A percentile compares a stretch with the other conserved stretches of the same genome.
Evolutionary conservation across 1,140 invertebrate genomes (phyloP).

Genomic region (Ladona fulva): DNA sequence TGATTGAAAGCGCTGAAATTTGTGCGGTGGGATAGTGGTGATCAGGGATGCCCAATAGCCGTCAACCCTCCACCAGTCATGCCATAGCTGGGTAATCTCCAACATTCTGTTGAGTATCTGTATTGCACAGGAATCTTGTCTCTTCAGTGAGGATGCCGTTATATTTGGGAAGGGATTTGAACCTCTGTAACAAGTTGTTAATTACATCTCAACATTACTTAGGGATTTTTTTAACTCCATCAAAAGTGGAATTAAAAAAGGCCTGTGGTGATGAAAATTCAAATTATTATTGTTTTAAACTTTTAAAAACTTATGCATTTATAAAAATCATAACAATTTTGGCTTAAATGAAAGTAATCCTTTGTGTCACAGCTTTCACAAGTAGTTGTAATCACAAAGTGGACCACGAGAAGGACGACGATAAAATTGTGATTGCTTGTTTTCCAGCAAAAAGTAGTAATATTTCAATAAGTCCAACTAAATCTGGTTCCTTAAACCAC

Average conservation of each 20-base stretch:
- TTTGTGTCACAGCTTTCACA: conserved; percentile 13
- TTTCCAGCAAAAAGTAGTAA: conserved; percentile 6
- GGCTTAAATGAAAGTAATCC: conserved; percentile 13
- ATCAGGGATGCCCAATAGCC: background rate
- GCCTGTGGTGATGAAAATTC: background rate
- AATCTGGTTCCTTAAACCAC: conserved; percentile 5
- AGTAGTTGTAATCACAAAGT: conserved; percentile 13
- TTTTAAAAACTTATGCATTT: conserved; percentile 11
- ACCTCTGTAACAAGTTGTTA: conserved; percentile 1
- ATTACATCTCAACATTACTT: background rate
- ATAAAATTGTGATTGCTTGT: conserved; percentile 12
- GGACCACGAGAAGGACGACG: conserved; percentile 7
- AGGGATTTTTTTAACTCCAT: conserved; percentile 1
- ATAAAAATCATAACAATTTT: conserved; percentile 15
- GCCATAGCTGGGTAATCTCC: conserved; percentile 6
- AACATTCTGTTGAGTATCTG: background rate
- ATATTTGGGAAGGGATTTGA: background rate
- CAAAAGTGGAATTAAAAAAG: background rate
- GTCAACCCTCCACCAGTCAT: conserved; percentile 1
- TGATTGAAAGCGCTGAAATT: background rate
- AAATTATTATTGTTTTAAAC: conserved; percentile 3
- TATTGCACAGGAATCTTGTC: background rate
- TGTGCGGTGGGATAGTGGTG: background rate
- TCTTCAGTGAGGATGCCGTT: conserved; percentile 7
- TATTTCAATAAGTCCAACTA: background rate